These are phyloP conservation scores for Rhaphigaster nebulosa DNA, from an alignment of 2,888 invertebrate species.

Conservation along the genomic window DNA sequence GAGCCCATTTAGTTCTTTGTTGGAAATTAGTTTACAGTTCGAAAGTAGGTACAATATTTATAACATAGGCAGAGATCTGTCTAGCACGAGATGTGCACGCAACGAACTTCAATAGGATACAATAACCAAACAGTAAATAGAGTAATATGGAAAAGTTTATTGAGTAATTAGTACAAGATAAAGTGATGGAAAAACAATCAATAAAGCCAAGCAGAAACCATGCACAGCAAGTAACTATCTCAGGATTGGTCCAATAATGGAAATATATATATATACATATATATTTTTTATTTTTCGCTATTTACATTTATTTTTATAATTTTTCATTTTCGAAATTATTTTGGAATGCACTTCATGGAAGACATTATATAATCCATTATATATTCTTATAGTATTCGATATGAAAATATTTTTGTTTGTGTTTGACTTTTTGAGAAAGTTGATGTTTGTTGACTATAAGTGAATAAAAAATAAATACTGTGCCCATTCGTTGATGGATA, in stretches of 20 bases:
- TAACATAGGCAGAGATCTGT: not conserved
- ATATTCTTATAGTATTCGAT: too few relatives aligned
- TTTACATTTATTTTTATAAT: not conserved
- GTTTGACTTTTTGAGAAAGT: too few relatives aligned
- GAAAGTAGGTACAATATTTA: not conserved
- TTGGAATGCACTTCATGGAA: not conserved
- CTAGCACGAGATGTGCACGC: not conserved
- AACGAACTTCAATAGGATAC: not conserved
- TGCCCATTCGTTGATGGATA: too few relatives aligned
- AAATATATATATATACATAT: too few relatives aligned
- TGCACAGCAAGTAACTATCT: conserved; percentile 54
- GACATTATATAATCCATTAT: too few relatives aligned
- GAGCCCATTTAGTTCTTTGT: not conserved
- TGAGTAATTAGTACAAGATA: conserved; percentile 23
- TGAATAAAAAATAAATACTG: too few relatives aligned
- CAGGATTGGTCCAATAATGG: conserved; percentile 56
- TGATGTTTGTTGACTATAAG: too few relatives aligned
- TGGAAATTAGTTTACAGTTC: not conserved
- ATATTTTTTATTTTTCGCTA: not conserved
- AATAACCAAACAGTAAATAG: conserved; percentile 16
- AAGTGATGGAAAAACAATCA: conserved; percentile 48
- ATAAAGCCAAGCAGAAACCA: conserved; percentile 58
- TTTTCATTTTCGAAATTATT: not conserved
- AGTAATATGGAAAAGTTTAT: conserved; percentile 23
- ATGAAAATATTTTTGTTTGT: too few relatives aligned